These are phyloP conservation scores for Drosophila tropicalis DNA, from an alignment of 1,140 invertebrate genomes.

Conservation along the genomic window DNA sequence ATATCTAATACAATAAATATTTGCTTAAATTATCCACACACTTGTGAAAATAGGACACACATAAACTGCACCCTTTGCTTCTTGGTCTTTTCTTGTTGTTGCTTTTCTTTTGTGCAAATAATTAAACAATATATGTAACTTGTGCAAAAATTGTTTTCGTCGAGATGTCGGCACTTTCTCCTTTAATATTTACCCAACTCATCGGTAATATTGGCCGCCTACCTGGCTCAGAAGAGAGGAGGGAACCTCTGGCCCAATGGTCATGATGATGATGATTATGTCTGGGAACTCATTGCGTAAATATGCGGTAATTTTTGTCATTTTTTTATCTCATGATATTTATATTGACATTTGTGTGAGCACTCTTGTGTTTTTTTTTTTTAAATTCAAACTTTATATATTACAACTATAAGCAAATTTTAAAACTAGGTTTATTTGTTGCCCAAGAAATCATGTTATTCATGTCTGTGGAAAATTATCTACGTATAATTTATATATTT, in stretches of 20 bases:
- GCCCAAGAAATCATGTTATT: slow-evolving; percentile 7
- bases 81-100: not conserved
- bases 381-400: slow-evolving; percentile 7
- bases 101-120: slow-evolving; percentile 46
- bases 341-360: slow-evolving; percentile 48
- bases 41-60: slow-evolving; percentile 50
- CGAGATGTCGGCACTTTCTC: slow-evolving; percentile 56
- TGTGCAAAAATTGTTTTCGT: slow-evolving; percentile 58
- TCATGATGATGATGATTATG: slow-evolving; percentile 20
- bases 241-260: not conserved
- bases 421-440: slow-evolving; percentile 2
- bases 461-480: not conserved
- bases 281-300: slow-evolving; percentile 58
- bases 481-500: not conserved
- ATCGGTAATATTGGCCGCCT: slow-evolving; percentile 50
- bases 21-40: slow-evolving; percentile 58
- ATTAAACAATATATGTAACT: slow-evolving; percentile 63
- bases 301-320: slow-evolving; percentile 53
- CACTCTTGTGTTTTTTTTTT: slow-evolving; percentile 7
- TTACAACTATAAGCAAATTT: not conserved
- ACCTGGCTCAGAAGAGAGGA: slow-evolving; percentile 28
- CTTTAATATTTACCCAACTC: slow-evolving; percentile 66
- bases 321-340: slow-evolving; percentile 35
- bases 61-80: slow-evolving; percentile 46
- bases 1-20: slow-evolving; percentile 47